Evolutionary conservation across 2,797 vertebrate genomes (phyloP), one percentile per base, ranked within the genome.

Genomic region (Phoeniculus purpureus): DNA sequence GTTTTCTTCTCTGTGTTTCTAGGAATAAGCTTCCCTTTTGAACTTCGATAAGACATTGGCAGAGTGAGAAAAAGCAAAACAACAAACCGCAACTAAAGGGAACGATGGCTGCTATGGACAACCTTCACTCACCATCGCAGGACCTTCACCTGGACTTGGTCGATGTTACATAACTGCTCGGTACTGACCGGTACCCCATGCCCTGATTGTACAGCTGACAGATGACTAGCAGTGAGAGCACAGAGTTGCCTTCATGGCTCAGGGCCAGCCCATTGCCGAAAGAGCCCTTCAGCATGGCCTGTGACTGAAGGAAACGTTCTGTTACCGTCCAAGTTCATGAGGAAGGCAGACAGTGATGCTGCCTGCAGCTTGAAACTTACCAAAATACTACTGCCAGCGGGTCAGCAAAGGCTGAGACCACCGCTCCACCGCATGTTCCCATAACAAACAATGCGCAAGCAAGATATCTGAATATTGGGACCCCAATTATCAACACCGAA

Each of bases 1-100:
- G 12, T 52, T 66, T 78, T 73, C 58, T 74, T 95, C 32, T 19
- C 50, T 15, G 70, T 19, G 18, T 43, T 92, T 90, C 34, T 61
- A 79, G 74, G 5, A 27, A 87, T 8, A 84, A 48, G 74, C 50
- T 94, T 86, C 58, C 34, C 87, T 93, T 79, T 86, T 70, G 89
- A 93, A 90, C 90, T 80, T 73, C 55, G 21, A 81, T 76, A 90
- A 80, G 55, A 72, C 16, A 15, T 34, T 31, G 76, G 55, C 9
- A 77, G 55, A 64, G 29, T 12, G 32, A 82, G 45, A 37, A 43
- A 26, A 45, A 50, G 4, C 34, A 12, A 16, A 17, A 10, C 26
- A 16, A 81, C 43, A 43, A 16, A 43, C 13, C 43, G 74, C 10
- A 6, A 15, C 27, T 66, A 27, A 37, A 34, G 34, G 48, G 66